Base-by-base conservation (phyloP, 2,888 invertebrate genomes). In the Calliopum simillimum region DNA sequence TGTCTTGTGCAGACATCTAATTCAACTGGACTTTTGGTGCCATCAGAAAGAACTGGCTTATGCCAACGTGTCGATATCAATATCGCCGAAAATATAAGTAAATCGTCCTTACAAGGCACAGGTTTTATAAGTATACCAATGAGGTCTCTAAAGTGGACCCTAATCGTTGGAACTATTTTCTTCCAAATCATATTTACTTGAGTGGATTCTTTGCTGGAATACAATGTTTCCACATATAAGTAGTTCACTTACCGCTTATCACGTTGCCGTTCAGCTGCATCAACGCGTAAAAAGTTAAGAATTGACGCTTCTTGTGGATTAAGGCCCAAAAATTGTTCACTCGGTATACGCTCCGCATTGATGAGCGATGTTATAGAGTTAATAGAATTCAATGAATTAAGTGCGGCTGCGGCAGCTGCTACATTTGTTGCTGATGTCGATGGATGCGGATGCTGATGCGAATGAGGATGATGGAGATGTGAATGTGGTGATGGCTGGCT, bases 251-350 rank as follows among this genome's bases (percentile, higher is more conserved):
- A 86, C 86, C 86, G 82, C 72, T 93, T 88, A 81, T 93, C 93
- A 59, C 93, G 88, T 80, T 93, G 92, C 68, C 89, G 84, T 75
- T 89, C 89, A 14, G 88, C 87, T 21, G 88, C 88, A 79, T 89
- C 89, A 70, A 89, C 89, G 68, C 92, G 89, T 80, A 93, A 85
- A 78, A 93, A 90, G 65, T 91, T 91, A 71, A 91, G 86, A 74
- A 91, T 88, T n/a, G 89, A 88, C 14, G 89, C 88, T 79, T 89
- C 89, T 77, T 88, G 88, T 5, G 88, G 84, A 79, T 86, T 86
- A 21, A 87, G 82, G 19, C 87, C 86, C 72, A 85, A 79, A 74
- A 85, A 84, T 76, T 89, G 87, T 66, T 89, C 87, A n/a, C 88
- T 89, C 44, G 89, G 88, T 79, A 89, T 88, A 79, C 89, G 88